Percentiles rank a stretch among this genome's conserved stretches.
Conservation (phyloP, 2,797 vertebrate species). For the Huso huso region DNA sequence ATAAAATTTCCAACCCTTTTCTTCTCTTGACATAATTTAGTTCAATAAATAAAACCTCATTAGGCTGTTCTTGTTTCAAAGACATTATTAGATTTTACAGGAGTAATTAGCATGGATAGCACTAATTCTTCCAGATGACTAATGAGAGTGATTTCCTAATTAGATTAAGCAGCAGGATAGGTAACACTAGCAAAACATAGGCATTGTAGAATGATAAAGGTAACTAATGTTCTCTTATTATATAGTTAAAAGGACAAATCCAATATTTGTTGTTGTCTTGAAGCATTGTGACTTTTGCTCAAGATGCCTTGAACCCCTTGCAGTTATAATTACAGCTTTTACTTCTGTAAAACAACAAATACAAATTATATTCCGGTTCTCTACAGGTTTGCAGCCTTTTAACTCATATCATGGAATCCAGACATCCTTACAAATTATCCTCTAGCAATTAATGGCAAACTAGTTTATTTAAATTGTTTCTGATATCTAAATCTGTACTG, state of each 20-base stretch:
- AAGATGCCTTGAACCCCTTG: too few species aligned
- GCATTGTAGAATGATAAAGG: slow-evolving; percentile 61
- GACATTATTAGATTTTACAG: slow-evolving; percentile 98
- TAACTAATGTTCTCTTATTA: slow-evolving; percentile 62
- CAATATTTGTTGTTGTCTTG: slow-evolving; percentile 26
- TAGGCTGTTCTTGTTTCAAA: slow-evolving; percentile 91
- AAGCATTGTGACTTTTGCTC: not conserved
- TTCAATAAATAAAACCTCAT: slow-evolving; percentile 98
- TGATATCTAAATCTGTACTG: too few species aligned
- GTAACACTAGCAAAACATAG: slow-evolving; percentile 67
- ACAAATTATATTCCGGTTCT: too few species aligned
- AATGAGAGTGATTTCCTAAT: slow-evolving; percentile 95
- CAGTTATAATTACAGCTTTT: too few species aligned
- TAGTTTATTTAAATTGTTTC: too few species aligned
- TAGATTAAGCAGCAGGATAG: slow-evolving; percentile 84
- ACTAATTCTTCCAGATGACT: slow-evolving; percentile 96
- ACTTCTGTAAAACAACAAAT: too few species aligned
- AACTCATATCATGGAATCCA: too few species aligned
- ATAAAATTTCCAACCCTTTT: slow-evolving; percentile 70
- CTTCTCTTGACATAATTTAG: slow-evolving; percentile 86
- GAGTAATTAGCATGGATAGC: slow-evolving; percentile 96
- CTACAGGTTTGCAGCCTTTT: too few species aligned
- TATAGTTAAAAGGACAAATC: slow-evolving; percentile 34
- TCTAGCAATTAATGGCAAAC: too few species aligned
- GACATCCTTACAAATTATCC: too few species aligned